Evolutionary conservation across 2,797 vertebrate genomes (phyloP).

Genomic region (Vespertilio murinus): DNA sequence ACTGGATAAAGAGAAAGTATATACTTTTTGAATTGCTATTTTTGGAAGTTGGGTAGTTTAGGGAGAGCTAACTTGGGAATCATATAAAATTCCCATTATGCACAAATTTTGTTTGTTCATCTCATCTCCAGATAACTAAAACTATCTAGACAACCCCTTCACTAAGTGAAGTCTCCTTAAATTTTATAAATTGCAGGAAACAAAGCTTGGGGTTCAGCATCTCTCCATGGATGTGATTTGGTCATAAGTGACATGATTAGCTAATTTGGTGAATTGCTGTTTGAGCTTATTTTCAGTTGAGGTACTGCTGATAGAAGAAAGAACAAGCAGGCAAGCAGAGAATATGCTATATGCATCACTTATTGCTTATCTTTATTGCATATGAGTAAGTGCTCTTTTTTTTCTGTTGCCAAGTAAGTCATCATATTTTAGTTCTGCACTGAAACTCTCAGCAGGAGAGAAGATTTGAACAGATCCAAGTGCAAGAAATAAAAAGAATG

Average conservation of each 20-base stretch:
- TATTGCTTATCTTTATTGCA: slow-evolving; percentile 83
- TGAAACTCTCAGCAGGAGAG: slow-evolving; percentile 72
- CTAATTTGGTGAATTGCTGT: slow-evolving; percentile 68
- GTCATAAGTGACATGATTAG: slow-evolving; percentile 71
- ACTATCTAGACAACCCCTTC: background rate
- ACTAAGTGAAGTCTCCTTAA: slow-evolving; percentile 35
- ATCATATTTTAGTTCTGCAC: slow-evolving; percentile 83
- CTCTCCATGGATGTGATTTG: slow-evolving; percentile 66
- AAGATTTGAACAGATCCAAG: slow-evolving; percentile 73
- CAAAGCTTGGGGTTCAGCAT: slow-evolving; percentile 56
- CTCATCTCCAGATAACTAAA: background rate
- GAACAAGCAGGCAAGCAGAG: slow-evolving; percentile 74
- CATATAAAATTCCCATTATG: background rate
- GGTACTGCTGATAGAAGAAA: slow-evolving; percentile 80
- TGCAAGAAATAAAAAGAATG: slow-evolving; percentile 70
- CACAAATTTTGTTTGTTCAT: slow-evolving; percentile 2
- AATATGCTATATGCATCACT: slow-evolving; percentile 79
- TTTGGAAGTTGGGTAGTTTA: background rate
- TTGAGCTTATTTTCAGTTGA: slow-evolving; percentile 65
- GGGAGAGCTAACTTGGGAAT: background rate
- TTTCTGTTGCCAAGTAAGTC: slow-evolving; percentile 81
- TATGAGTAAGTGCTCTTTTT: slow-evolving; percentile 81
- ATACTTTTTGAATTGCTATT: background rate
- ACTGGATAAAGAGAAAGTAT: background rate
- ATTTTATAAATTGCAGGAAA: slow-evolving; percentile 26